These are phyloP conservation scores for Microchirus variegatus DNA, from an alignment of 2,797 vertebrate genomes.

Conservation along the genomic window DNA sequence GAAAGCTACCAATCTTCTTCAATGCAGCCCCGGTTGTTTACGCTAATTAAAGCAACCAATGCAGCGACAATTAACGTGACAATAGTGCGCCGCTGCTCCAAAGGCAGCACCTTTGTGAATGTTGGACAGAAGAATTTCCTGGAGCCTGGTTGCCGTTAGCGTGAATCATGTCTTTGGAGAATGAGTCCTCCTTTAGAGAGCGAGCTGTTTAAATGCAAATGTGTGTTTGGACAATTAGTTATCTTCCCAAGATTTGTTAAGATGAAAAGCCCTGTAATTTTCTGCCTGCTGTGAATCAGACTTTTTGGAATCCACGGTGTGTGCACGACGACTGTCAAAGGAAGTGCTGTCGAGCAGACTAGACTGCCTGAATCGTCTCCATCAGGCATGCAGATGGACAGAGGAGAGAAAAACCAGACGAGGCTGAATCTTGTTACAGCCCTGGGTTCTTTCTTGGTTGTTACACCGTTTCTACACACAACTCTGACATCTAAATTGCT, in stretches of 20 bases:
- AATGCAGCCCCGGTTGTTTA: constrained; percentile 8
- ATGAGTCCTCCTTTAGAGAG: constrained; percentile 28
- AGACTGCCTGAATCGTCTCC: constrained; percentile 14
- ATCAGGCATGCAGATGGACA: constrained; percentile 23
- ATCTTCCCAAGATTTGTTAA: constrained; percentile 39
- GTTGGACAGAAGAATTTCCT: constrained; percentile 9
- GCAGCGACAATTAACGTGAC: constrained; percentile 16
- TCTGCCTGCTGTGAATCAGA: constrained; percentile 50
- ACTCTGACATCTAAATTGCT: constrained; percentile 67
- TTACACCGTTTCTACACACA: constrained; percentile 39
- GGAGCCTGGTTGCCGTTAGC: constrained; percentile 10
- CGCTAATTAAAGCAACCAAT: constrained; percentile 24
- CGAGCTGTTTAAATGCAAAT: constrained; percentile 66
- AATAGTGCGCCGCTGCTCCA: constrained; percentile 7
- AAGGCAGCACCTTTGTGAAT: constrained; percentile 15
- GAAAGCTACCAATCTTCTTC: constrained; percentile 16
- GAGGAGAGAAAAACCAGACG: constrained; percentile 21
- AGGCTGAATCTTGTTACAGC: constrained; percentile 11
- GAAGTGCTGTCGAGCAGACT: constrained; percentile 34
- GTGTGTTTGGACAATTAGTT: constrained; percentile 52
- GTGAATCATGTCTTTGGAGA: constrained; percentile 31
- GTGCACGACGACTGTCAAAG: constrained; percentile 9
- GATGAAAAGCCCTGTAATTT: constrained; percentile 63
- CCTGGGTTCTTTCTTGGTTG: constrained; percentile 29
- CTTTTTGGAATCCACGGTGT: constrained; percentile 54